Evolutionary conservation across 30 jellyfish, hydroid and myxozoan genomes (phyloP), one percentile per base, ranked within the genome.

Genomic region (Pelagia noctiluca): DNA sequence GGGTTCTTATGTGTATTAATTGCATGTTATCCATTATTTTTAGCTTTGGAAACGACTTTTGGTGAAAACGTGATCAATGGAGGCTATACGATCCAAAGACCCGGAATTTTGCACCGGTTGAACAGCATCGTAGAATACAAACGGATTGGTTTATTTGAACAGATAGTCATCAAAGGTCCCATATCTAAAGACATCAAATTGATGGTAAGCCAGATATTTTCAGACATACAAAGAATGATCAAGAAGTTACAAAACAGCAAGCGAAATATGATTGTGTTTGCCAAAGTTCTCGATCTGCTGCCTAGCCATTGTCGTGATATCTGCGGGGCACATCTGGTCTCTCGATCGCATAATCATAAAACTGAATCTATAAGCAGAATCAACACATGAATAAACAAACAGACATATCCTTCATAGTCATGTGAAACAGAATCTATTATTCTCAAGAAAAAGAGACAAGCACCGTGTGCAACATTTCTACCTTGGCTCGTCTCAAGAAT

Each of bases 151-250:
- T 11, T 64, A 69, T 37, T 80, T 1, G 90, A 80, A 60, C 65
- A 47, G 18, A 80, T 80, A 2, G 47, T 7, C 28, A 80, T 80
- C 46, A 60, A 32, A 42, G 90, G 90, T 18, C 90, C 90, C 3
- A 80, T 80, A 32, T 80, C 90, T 19, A n/a, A 50, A n/a, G 90
- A 80, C 37, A 80, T 80, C 24, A 80, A 80, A 66, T 69, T 80
- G 12, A 80, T 80, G 90, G 90, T 80, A 80, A 48, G 71, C 3
- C 57, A 0, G 71, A 23, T 23, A 63, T 24, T 63, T 2, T 47
- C 19, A 10, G 22, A n/a, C 68, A n/a, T 52, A 1, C n/a, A 3
- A 18, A 50, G 23, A 50, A 2, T 5, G n/a, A 19, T 63, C 76
- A 2, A 19, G 18, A 4, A 11, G 12, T 0, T 21, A 1, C 2